Evolutionary conservation across 2,797 vertebrate genomes (phyloP).

Genomic region (Psittacula echo): DNA sequence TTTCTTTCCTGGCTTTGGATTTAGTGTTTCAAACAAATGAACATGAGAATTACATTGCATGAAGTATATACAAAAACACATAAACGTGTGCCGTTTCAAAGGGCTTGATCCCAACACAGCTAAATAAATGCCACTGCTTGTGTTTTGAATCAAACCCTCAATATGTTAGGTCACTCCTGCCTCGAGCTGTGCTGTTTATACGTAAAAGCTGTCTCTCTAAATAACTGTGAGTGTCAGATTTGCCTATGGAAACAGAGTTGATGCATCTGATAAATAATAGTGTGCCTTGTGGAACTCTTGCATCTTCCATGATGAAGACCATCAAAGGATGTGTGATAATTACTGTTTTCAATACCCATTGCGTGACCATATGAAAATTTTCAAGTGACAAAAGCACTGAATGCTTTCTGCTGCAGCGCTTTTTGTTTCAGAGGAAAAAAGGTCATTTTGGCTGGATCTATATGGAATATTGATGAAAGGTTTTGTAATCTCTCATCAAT

Average conservation of each 20-base stretch:
- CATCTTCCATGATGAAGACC: not conserved
- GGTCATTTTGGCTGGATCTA: not conserved
- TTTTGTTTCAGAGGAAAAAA: not conserved
- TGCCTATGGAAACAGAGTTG: not conserved
- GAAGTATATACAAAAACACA: not conserved
- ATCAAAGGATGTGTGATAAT: not conserved
- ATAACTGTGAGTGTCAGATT: not conserved
- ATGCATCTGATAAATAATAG: not conserved
- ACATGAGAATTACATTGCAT: fast-evolving
- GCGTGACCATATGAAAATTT: not conserved
- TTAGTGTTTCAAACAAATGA: not conserved
- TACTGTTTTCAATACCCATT: not conserved
- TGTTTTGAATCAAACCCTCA: not conserved
- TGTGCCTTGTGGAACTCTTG: not conserved
- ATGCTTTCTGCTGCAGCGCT: not conserved
- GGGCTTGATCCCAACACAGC: not conserved
- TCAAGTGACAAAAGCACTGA: not conserved
- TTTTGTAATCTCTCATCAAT: not conserved
- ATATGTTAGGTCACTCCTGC: not conserved
- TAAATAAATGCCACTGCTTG: not conserved
- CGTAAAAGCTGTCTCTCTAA: not conserved
- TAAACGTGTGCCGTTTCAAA: fast-evolving
- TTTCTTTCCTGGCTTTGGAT: not conserved
- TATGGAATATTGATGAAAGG: not conserved
- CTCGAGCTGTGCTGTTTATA: not conserved